Evolutionary conservation across 2,113 vertebrate species (phyloP).

Genomic region (Glaucomys volans): DNA sequence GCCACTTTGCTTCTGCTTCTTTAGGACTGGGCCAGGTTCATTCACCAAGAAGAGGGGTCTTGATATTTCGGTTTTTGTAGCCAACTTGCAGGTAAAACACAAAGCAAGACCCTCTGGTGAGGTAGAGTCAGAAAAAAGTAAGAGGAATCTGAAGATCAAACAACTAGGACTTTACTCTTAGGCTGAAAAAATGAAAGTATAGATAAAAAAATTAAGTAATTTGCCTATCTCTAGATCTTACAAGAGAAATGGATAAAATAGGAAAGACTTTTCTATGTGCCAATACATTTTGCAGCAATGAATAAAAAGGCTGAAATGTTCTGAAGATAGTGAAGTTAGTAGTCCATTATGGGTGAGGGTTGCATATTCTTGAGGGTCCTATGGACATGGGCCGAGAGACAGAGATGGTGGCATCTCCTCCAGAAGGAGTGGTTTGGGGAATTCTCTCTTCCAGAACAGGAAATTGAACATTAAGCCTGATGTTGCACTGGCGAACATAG

Average conservation of each 20-base stretch:
- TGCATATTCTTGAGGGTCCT: not conserved
- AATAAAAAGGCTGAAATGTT: not conserved
- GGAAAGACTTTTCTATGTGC: not conserved
- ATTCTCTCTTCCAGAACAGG: not conserved
- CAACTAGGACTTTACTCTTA: not conserved
- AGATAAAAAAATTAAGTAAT: not conserved
- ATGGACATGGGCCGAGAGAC: not conserved
- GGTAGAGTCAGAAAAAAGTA: not conserved
- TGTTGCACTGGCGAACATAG: fast-evolving
- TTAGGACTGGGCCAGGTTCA: not conserved
- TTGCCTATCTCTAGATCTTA: not conserved
- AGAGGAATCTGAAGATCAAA: no score
- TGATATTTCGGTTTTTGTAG: not conserved
- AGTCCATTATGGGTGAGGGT: not conserved
- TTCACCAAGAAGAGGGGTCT: not conserved
- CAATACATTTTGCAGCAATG: not conserved
- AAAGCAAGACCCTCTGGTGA: not conserved
- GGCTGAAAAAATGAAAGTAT: not conserved
- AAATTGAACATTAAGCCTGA: not conserved
- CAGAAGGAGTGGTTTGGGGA: not conserved
- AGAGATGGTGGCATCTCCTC: not conserved
- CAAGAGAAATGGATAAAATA: not conserved
- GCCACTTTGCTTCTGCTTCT: fast-evolving
- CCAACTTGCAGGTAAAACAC: not conserved
- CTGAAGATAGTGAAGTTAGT: not conserved